Evolutionary conservation across 37 sponge, comb jelly and placozoan genomes (phyloP).

Genomic region (Beroe ovata): DNA sequence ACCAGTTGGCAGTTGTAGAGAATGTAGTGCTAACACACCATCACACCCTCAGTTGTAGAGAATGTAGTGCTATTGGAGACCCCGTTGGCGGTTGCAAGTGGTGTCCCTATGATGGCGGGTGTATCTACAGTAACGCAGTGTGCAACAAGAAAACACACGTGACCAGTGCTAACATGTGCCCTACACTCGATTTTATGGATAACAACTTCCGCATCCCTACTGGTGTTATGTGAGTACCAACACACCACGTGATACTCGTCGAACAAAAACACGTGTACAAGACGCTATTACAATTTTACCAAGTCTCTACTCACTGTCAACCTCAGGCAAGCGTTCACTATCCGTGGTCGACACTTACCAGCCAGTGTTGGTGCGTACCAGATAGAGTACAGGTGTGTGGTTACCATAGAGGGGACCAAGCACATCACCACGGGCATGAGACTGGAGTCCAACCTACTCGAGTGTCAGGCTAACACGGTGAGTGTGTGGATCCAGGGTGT

Average conservation of each 20-base stretch:
- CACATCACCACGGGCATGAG: slow-evolving; percentile 11
- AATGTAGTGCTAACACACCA: neutral
- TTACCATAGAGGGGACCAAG: slow-evolving; percentile 27
- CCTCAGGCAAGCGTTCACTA: slow-evolving; percentile 5
- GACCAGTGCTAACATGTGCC: slow-evolving; percentile 61
- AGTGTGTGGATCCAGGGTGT: too few species aligned
- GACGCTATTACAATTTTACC: too few species aligned
- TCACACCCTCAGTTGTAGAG: neutral
- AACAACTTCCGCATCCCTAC: slow-evolving; percentile 16
- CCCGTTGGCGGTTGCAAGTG: slow-evolving; percentile 45
- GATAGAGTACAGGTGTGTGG: slow-evolving; percentile 27
- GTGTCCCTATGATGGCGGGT: slow-evolving; percentile 63
- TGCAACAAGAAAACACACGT: slow-evolving; percentile 26
- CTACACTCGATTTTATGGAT: slow-evolving; percentile 28
- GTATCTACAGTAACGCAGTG: slow-evolving; percentile 16
- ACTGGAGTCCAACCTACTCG: neutral
- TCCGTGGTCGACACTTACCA: slow-evolving; percentile 51
- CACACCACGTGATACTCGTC: too few species aligned
- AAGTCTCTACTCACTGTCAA: neutral
- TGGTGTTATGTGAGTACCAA: slow-evolving; percentile 24
- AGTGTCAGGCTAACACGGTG: slow-evolving; percentile 15
- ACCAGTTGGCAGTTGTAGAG: too few species aligned
- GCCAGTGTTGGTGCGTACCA: slow-evolving; percentile 1
- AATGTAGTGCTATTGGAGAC: slow-evolving; percentile 28
- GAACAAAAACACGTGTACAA: too few species aligned